Percentiles rank a stretch among this genome's conserved stretches.
phyloP scores from a whole-genome alignment of 2,113 vertebrate species.

The Neolamprologus variostigma region DNA sequence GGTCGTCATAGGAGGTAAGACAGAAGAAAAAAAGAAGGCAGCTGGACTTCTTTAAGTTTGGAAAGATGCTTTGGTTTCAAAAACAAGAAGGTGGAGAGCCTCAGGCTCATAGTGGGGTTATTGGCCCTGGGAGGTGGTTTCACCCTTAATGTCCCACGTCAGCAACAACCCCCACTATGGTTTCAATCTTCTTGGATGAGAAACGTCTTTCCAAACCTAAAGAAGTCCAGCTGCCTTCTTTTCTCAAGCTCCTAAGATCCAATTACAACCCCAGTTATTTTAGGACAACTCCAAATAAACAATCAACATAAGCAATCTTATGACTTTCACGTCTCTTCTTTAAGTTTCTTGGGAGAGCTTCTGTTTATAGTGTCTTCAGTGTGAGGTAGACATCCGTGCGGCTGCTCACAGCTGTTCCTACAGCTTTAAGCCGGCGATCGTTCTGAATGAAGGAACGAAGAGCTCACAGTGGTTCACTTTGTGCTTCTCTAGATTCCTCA shows the following conservation, averaged over 20 bases:
- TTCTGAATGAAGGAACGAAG: conserved; percentile 42
- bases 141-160: background rate
- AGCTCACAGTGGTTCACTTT: conserved; percentile 7
- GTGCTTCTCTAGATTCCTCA: conserved; percentile 63
- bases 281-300: background rate
- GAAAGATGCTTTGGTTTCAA: background rate
- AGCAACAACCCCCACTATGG: background rate
- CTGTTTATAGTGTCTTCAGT: background rate
- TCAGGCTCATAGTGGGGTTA: background rate
- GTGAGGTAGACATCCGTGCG: conserved; percentile 24
- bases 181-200: background rate
- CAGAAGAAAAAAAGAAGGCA: background rate
- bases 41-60: background rate
- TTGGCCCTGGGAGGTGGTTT: background rate
- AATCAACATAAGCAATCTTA: background rate
- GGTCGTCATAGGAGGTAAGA: background rate
- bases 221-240: background rate
- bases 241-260: background rate
- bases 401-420: background rate
- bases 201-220: background rate
- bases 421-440: conserved; percentile 43
- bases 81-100: background rate
- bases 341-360: background rate
- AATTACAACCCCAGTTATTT: background rate
- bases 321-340: background rate